Conservation (phyloP, 2,797 vertebrate genomes). For the Cossypha caffra region DNA sequence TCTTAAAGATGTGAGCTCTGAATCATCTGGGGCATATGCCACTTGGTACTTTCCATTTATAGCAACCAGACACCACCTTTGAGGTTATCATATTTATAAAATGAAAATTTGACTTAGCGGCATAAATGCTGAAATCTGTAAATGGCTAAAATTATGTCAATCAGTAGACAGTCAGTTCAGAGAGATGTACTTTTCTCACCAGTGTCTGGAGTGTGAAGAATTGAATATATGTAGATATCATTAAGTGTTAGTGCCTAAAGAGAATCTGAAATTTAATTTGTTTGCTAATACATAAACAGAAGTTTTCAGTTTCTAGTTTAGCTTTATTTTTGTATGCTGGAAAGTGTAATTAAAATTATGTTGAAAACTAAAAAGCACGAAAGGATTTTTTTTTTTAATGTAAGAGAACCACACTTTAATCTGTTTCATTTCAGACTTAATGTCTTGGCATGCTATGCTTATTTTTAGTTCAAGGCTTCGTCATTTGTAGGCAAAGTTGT, state of each 20-base stretch:
- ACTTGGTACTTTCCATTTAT: background rate
- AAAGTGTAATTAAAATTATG: constrained; percentile 1
- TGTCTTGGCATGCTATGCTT: background rate
- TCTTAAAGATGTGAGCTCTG: background rate
- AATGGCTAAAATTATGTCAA: background rate
- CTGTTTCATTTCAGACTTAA: background rate
- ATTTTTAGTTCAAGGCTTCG: background rate
- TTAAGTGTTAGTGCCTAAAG: background rate
- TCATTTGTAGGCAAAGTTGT: background rate
- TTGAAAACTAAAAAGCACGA: background rate
- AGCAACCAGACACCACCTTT: background rate
- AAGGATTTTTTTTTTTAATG: background rate
- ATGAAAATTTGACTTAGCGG: background rate
- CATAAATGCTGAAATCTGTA: background rate
- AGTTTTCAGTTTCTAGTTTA: background rate
- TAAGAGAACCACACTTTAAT: background rate
- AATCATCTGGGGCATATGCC: background rate
- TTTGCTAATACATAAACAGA: background rate
- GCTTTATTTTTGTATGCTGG: constrained; percentile 55
- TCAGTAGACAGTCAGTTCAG: background rate
- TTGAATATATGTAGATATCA: background rate
- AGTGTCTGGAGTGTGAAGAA: background rate
- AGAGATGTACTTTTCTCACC: background rate
- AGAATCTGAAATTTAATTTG: background rate
- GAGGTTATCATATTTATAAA: background rate